Percentiles rank a stretch among this genome's conserved stretches.
These are phyloP conservation scores for Heptranchias perlo DNA, from an alignment of 2,113 vertebrate species.

Conservation along the genomic window DNA sequence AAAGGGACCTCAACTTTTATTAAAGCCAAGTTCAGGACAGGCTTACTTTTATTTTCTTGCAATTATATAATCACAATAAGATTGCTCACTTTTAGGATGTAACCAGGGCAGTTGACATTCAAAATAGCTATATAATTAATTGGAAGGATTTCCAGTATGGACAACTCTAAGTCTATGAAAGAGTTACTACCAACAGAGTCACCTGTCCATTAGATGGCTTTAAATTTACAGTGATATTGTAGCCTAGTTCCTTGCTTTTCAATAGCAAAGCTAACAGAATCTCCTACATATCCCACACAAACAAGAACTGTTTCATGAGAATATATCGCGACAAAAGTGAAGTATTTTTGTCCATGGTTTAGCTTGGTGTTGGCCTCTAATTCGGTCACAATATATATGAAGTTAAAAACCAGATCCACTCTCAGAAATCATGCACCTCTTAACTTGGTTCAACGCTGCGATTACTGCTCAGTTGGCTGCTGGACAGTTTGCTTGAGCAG, in stretches of 20 bases:
- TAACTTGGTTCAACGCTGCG: background rate
- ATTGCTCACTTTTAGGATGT: background rate
- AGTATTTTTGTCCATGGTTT: background rate
- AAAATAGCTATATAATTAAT: background rate
- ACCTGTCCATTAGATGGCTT: background rate
- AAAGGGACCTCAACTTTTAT: no score
- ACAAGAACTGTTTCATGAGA: background rate
- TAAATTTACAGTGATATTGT: background rate
- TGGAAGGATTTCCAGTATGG: background rate
- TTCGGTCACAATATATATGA: background rate
- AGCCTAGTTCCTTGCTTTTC: background rate
- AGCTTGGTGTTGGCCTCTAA: background rate
- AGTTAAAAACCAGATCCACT: background rate
- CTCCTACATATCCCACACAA: background rate
- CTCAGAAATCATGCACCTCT: background rate
- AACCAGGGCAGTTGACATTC: background rate
- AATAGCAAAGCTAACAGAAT: background rate
- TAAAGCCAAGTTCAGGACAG: no score
- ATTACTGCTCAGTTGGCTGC: background rate
- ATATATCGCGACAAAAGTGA: background rate
- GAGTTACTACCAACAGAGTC: background rate
- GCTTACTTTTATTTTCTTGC: no score
- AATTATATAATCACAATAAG: no score
- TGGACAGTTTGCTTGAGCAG: background rate
- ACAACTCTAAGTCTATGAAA: background rate